Evolutionary conservation across 1,140 invertebrate species (phyloP).

Genomic region (Scylla paramamosain): DNA sequence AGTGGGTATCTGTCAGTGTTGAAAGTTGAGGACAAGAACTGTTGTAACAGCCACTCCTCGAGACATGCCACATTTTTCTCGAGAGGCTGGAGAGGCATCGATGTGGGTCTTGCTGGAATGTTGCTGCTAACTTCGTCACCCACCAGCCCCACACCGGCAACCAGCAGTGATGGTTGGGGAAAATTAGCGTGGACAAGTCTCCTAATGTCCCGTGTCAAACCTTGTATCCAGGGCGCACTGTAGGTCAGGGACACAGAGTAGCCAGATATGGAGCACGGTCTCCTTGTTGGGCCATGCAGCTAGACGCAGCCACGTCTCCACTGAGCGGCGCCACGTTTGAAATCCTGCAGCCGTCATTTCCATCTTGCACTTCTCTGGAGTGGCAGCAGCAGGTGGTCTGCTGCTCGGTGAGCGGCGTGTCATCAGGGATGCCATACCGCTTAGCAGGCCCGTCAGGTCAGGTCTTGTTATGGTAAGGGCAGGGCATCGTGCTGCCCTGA

Average conservation of each 20-base stretch:
- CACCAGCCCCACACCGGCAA: neutral
- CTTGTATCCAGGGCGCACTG: neutral
- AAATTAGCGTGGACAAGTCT: neutral
- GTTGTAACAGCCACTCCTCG: neutral
- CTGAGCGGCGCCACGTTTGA: neutral
- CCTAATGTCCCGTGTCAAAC: neutral
- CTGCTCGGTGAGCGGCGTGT: neutral
- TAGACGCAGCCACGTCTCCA: neutral
- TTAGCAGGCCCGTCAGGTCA: neutral
- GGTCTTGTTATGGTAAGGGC: neutral
- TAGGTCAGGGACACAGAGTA: neutral
- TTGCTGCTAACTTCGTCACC: too few species aligned
- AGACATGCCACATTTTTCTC: slow-evolving; percentile 10
- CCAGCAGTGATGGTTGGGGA: neutral
- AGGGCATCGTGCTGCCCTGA: neutral
- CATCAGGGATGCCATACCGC: neutral
- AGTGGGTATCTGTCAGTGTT: too few species aligned
- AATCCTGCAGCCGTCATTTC: too few species aligned
- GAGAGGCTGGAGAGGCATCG: neutral
- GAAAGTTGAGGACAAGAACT: neutral
- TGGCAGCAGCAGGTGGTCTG: neutral
- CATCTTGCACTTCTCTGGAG: neutral
- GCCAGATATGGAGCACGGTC: neutral
- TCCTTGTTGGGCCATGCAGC: neutral
- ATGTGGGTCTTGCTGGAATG: neutral